Evolutionary conservation across 2,797 vertebrate species (phyloP).

Genomic region (Selene dorsalis): DNA sequence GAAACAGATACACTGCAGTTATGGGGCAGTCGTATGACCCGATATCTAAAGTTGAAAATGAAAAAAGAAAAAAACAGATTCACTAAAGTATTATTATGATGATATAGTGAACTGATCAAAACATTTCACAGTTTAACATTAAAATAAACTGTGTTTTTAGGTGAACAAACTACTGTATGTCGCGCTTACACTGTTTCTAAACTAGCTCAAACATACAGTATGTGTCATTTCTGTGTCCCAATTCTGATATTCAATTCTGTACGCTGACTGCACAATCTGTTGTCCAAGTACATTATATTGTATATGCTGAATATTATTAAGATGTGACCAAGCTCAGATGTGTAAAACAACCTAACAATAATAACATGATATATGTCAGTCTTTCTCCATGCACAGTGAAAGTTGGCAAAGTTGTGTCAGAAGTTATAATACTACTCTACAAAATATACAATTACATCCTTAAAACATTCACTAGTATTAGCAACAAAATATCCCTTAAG

Average conservation of each 20-base stretch:
- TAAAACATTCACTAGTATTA: not conserved
- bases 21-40: not conserved
- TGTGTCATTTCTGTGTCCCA: not conserved
- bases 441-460: not conserved
- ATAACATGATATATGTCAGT: not conserved
- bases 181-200: not conserved
- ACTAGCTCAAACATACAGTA: not conserved
- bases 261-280: not conserved
- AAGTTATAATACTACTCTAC: not conserved
- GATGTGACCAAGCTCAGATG: not conserved
- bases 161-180: too few relatives aligned
- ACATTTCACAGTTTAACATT: not conserved
- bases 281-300: not conserved
- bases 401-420: too few relatives aligned
- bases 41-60: not conserved
- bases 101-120: not conserved
- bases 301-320: not conserved
- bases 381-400: too few relatives aligned
- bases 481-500: not conserved
- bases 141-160: not conserved
- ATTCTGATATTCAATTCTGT: too few relatives aligned
- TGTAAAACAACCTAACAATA: not conserved
- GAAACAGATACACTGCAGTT: not conserved
- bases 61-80: not conserved
- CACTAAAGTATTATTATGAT: not conserved